Base-by-base conservation (phyloP, 53 echinoderm and acorn worm genomes). In the Echinarachnius parma region DNA sequence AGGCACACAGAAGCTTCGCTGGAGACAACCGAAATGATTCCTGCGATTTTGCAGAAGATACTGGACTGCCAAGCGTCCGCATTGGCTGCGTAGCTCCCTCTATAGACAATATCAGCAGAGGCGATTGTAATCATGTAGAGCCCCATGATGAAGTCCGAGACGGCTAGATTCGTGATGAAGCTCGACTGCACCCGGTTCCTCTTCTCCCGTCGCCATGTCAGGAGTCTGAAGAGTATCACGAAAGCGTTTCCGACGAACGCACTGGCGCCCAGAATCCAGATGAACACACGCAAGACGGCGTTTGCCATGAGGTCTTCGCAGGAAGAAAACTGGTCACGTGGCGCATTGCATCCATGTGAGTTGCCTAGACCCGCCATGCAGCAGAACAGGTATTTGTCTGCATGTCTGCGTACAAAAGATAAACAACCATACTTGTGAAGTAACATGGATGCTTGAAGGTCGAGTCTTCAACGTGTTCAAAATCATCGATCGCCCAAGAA, bases 251-350 rank as follows among this genome's bases (percentile, higher is more conserved):
- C 87, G 3, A 70, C 24, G 50, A 87, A 70, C 2, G 87, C 82
- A 22, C 69, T 77, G 8, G 46, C 47, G 2, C 87, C 87, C 34
- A 87, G 87, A 1, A 87, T 54, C 87, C 82, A 82, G 58, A 87
- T 82, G 24, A 78, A 72, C 31, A 78, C 33, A 3, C 82, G 71
- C 16, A 82, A 52, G 20, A 53, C 46, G 24, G 20, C 31, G 16
- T 77, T 82, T 23, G 71, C 49, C 72, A 87, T 78, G n/a, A 87
- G 87, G 25, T 78, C 82, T 35, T 71, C 36, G 24, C 87, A 87
- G 21, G 78, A 78, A 4, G 87, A 87, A 24, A 87, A 87, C 21
- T 82, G 78, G 25, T 87, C 82, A 25, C 31, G 49, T 21, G 78
- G 72, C 20, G 82, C 68, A 7, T 49, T 50, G 45, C 87, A 87